Percentiles rank a stretch among this genome's conserved stretches.
These are phyloP conservation scores for Ceyx melanurus DNA, from an alignment of 2,113 vertebrate genomes.

Conservation along the genomic window DNA sequence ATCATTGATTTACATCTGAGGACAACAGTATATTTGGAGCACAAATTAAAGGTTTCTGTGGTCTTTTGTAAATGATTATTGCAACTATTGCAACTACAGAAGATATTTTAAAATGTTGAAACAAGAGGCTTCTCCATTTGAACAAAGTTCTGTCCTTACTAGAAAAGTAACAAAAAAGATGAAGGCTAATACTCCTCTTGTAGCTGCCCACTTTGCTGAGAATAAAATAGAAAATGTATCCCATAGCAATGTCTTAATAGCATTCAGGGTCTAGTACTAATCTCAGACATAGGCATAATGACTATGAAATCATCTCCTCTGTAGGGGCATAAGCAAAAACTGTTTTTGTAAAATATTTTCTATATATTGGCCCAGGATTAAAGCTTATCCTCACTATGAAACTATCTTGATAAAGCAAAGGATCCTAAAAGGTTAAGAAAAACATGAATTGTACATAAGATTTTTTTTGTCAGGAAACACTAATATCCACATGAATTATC, in stretches of 20 bases:
- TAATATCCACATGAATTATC: background rate
- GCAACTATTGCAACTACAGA: background rate
- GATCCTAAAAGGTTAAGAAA: background rate
- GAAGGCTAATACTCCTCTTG: background rate
- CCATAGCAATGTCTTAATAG: background rate
- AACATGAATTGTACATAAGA: background rate
- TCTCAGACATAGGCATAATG: background rate
- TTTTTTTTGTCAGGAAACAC: background rate
- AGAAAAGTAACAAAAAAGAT: background rate
- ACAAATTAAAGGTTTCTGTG: background rate
- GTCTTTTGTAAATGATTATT: background rate
- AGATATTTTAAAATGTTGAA: background rate
- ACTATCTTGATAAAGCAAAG: background rate
- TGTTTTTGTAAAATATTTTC: background rate
- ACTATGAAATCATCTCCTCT: background rate
- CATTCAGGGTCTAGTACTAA: background rate
- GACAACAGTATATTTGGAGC: background rate
- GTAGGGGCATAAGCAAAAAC: background rate
- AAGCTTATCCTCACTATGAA: background rate
- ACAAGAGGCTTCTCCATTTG: background rate
- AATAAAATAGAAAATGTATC: background rate
- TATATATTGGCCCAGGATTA: constrained; percentile 6
- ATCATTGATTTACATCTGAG: background rate
- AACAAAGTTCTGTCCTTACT: background rate
- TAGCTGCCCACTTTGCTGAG: background rate